A percentile compares a stretch with the other conserved stretches of the same genome.
These are phyloP conservation scores for Tetraneura akinire DNA, from an alignment of 1,140 invertebrate species.

Conservation along the genomic window DNA sequence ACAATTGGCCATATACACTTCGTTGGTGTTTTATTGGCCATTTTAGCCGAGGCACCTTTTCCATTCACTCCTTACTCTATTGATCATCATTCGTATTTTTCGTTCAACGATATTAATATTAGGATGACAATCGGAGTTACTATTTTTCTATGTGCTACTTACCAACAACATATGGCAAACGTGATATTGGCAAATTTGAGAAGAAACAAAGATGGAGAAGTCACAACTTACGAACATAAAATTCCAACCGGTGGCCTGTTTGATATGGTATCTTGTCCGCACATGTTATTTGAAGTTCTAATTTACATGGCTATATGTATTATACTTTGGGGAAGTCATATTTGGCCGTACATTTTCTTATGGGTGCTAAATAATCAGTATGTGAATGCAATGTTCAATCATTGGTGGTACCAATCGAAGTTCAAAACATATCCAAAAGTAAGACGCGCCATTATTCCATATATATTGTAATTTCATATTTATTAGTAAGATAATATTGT, in stretches of 20 bases:
- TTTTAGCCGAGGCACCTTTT: constrained; percentile 72
- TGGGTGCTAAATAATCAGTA: constrained; percentile 81
- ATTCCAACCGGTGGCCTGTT: constrained; percentile 79
- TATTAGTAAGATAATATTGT: too few relatives aligned
- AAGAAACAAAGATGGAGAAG: constrained; percentile 67
- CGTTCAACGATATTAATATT: constrained; percentile 39
- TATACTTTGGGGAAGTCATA: constrained; percentile 65
- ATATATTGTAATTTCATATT: constrained; percentile 66
- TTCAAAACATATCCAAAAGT: constrained; percentile 77
- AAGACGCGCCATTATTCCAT: constrained; percentile 73
- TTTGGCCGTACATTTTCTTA: constrained; percentile 67
- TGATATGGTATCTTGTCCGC: constrained; percentile 77
- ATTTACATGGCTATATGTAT: constrained; percentile 72
- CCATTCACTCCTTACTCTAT: constrained; percentile 60
- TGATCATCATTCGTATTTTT: constrained; percentile 39
- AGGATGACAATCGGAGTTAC: constrained; percentile 58
- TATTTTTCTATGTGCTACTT: constrained; percentile 70
- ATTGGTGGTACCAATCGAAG: constrained; percentile 77
- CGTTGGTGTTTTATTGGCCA: constrained; percentile 66
- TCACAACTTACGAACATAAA: constrained; percentile 71
- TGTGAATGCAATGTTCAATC: constrained; percentile 70
- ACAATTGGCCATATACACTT: constrained; percentile 75
- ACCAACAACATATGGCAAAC: constrained; percentile 71
- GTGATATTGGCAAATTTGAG: constrained; percentile 71
- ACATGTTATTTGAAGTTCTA: constrained; percentile 79